A percentile compares a stretch with the other conserved stretches of the same genome.
Conservation (phyloP, 2,797 vertebrate genomes). For the Chaunax sp. region DNA sequence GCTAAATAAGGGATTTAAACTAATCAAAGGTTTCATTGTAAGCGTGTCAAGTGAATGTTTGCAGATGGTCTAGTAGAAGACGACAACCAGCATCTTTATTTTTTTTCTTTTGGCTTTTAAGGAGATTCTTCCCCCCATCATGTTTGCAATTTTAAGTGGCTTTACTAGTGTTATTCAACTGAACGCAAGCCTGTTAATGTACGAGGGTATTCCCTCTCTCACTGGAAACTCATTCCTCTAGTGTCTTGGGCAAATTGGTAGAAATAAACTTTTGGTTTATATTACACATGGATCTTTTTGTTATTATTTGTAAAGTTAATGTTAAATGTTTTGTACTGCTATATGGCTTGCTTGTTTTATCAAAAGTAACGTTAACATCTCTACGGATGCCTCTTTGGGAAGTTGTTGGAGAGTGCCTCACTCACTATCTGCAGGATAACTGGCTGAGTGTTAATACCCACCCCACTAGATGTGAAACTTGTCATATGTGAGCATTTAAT, state of each 20-base stretch:
- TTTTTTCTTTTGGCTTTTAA: constrained; percentile 79
- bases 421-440: constrained; percentile 65
- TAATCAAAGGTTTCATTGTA: constrained; percentile 81
- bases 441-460: constrained; percentile 60
- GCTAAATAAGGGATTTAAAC: constrained; percentile 79
- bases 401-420: constrained; percentile 60
- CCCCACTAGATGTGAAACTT: constrained; percentile 67
- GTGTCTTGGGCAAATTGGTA: constrained; percentile 90
- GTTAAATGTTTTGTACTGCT: constrained; percentile 83
- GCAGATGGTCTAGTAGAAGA: constrained; percentile 79
- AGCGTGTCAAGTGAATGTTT: constrained; percentile 82
- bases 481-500: constrained; percentile 64
- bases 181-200: constrained; percentile 87
- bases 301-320: constrained; percentile 86
- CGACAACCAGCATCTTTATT: constrained; percentile 77
- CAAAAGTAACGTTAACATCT: constrained; percentile 72
- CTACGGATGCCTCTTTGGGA: constrained; percentile 64
- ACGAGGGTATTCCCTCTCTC: constrained; percentile 84
- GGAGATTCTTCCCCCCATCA: constrained; percentile 76
- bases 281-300: constrained; percentile 85
- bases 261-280: constrained; percentile 91
- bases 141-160: constrained; percentile 87
- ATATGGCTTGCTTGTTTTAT: constrained; percentile 82
- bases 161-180: constrained; percentile 87
- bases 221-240: constrained; percentile 88